Conservation (phyloP, 2,797 vertebrate genomes). For the Xenops minutus region DNA sequence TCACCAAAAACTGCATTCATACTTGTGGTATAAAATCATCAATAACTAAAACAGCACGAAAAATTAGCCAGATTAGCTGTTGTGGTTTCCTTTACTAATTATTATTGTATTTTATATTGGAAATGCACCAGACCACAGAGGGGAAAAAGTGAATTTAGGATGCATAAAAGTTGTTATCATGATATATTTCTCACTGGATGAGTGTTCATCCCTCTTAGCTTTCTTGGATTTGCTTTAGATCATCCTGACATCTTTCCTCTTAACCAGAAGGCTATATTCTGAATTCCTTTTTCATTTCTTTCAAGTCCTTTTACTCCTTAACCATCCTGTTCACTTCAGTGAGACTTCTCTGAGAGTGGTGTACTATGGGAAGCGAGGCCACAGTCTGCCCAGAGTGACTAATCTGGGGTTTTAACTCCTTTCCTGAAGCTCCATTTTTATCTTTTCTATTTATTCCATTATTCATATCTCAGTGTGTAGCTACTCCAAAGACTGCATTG, state of each 20-base stretch:
- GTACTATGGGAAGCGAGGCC: background rate
- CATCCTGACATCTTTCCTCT: background rate
- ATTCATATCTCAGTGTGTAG: conserved; percentile 12
- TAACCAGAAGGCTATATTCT: background rate
- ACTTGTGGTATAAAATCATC: background rate
- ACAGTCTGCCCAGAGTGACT: background rate
- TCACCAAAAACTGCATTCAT: background rate
- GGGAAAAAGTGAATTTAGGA: background rate
- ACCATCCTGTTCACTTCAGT: background rate
- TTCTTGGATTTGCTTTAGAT: background rate
- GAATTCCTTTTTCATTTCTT: background rate
- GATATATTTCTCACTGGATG: background rate
- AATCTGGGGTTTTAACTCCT: background rate
- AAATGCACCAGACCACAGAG: background rate
- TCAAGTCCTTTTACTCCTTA: background rate
- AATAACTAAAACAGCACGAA: background rate
- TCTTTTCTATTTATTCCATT: conserved; percentile 21
- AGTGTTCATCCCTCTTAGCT: background rate
- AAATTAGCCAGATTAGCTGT: background rate
- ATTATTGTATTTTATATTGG: background rate
- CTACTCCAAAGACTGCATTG: background rate
- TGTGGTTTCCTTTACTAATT: background rate
- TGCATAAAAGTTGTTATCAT: background rate
- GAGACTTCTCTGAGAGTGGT: background rate
- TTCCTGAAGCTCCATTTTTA: conserved; percentile 4